Evolutionary conservation across 2,113 vertebrate species (phyloP).

Genomic region (Hoplias malabaricus): DNA sequence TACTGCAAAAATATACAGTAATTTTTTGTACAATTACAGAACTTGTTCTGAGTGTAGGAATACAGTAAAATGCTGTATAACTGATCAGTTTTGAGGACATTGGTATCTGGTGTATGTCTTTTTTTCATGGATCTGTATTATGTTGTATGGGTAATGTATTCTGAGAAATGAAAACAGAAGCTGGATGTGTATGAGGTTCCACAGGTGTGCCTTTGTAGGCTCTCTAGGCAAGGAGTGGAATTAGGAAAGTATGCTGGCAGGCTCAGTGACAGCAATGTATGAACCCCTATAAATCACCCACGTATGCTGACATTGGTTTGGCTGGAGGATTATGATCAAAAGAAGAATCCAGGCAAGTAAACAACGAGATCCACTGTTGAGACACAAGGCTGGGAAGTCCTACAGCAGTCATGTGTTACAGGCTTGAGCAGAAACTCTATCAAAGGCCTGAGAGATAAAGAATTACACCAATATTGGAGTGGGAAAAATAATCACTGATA

Average conservation of each 20-base stretch:
- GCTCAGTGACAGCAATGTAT: not conserved
- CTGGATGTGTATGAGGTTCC: not conserved
- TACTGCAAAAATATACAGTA: too few relatives aligned
- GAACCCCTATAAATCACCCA: not conserved
- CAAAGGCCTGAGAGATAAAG: not conserved
- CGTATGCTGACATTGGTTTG: not conserved
- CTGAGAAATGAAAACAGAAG: not conserved
- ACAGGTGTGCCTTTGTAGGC: slow-evolving; percentile 6
- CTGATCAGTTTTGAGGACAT: too few relatives aligned
- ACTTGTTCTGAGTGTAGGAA: too few relatives aligned
- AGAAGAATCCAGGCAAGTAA: not conserved
- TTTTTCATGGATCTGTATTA: not conserved
- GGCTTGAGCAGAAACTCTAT: not conserved
- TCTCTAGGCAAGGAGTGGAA: not conserved
- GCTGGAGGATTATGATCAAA: slow-evolving; percentile 3
- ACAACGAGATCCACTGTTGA: not conserved
- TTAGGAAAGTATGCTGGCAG: slow-evolving; percentile 11
- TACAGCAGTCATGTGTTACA: not conserved
- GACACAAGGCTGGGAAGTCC: not conserved
- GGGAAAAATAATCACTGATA: not conserved
- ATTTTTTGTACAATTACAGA: too few relatives aligned
- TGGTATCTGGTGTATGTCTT: too few relatives aligned
- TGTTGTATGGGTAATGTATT: not conserved
- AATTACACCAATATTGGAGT: not conserved
- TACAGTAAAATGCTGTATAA: too few relatives aligned